A percentile compares a stretch with the other conserved stretches of the same genome.
phyloP scores from a whole-genome alignment of 2,113 vertebrate species.

The Sander lucioperca region DNA sequence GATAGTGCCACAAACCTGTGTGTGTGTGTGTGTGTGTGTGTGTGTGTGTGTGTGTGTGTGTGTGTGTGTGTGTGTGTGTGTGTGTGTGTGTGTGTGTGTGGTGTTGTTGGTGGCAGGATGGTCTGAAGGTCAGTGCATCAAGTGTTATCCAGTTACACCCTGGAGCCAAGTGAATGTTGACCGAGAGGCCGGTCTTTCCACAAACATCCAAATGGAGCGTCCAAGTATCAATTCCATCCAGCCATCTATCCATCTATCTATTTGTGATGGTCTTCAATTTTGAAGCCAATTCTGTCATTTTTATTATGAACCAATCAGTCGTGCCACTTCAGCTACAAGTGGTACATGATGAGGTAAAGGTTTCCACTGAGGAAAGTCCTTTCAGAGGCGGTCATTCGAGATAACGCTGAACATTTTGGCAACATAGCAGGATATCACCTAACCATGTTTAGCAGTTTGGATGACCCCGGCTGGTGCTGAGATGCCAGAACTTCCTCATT shows the following conservation, averaged over 20 bases:
- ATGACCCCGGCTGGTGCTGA: neutral
- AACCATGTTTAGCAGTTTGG: neutral
- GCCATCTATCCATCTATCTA: neutral
- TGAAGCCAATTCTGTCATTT: neutral
- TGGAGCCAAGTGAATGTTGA: conserved; percentile 16
- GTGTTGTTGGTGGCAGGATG: conserved; percentile 7
- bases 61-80: too few relatives aligned
- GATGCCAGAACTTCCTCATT: neutral
- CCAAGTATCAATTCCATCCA: neutral
- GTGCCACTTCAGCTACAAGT: neutral
- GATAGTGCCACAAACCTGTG: too few relatives aligned
- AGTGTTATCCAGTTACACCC: conserved; percentile 32
- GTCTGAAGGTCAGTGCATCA: conserved; percentile 56
- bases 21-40: too few relatives aligned
- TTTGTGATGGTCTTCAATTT: neutral
- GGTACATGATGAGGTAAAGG: neutral
- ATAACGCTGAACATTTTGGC: neutral
- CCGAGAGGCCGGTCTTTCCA: conserved; percentile 3
- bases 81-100: neutral
- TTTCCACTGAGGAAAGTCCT: neutral
- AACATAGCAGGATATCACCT: neutral
- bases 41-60: too few relatives aligned
- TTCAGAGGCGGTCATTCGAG: too few relatives aligned
- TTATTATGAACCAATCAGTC: neutral
- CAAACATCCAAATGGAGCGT: conserved; percentile 22